These are phyloP conservation scores for Thalpophila matura DNA, from an alignment of 2,888 invertebrate genomes.

Conservation along the genomic window DNA sequence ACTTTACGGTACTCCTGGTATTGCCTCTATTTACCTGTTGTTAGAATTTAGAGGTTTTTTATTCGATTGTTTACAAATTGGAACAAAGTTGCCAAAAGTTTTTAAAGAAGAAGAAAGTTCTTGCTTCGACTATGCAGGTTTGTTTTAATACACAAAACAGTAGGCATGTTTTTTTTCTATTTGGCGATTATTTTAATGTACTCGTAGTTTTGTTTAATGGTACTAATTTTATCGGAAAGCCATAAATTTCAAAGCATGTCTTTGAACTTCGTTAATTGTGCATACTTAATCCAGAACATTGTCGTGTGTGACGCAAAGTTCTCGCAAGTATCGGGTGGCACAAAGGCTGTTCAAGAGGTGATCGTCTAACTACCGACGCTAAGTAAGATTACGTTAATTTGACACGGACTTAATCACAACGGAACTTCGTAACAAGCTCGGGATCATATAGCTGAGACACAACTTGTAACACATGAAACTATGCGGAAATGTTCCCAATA, in stretches of 20 bases:
- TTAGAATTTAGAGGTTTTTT: background rate
- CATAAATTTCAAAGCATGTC: background rate
- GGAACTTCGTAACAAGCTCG: constrained; percentile 43
- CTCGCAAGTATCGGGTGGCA: constrained; percentile 33
- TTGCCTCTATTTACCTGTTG: constrained; percentile 21
- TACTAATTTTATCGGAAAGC: background rate
- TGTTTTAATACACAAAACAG: background rate
- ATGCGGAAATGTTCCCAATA: constrained; percentile 12
- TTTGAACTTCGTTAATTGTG: constrained; percentile 8
- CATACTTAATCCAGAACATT: constrained; percentile 2
- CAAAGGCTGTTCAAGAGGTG: constrained; percentile 44
- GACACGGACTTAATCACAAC: constrained; percentile 47
- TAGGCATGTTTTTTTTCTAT: background rate
- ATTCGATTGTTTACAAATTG: background rate
- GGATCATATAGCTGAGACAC: constrained; percentile 37
- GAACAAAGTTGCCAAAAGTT: background rate
- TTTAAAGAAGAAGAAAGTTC: background rate
- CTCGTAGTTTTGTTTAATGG: background rate
- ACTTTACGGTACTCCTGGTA: background rate
- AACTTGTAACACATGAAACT: constrained; percentile 29
- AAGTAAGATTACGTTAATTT: constrained; percentile 58
- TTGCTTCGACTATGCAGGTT: background rate
- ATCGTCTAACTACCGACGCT: constrained; percentile 49
- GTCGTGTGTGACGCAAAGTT: constrained; percentile 20
- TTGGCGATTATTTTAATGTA: background rate